phyloP scores from a whole-genome alignment of 2,797 vertebrate genomes.

The Channa striata region DNA sequence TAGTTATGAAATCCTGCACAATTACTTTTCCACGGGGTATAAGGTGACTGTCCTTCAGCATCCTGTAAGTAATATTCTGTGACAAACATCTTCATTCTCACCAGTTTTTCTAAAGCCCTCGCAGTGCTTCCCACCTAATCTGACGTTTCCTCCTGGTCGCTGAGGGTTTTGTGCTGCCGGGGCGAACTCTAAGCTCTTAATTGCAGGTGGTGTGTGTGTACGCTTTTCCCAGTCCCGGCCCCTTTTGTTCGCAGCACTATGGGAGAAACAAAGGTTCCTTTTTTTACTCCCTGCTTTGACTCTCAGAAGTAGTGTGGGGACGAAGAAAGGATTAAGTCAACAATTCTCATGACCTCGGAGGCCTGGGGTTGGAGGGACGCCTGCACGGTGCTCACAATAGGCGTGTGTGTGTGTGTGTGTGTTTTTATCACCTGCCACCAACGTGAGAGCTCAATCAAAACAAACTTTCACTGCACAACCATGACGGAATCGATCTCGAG shows the following conservation, averaged over 20 bases:
- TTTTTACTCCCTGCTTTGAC: slow-evolving; percentile 68
- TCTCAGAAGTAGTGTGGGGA: slow-evolving; percentile 71
- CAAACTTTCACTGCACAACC: background rate
- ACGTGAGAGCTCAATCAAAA: slow-evolving; percentile 6
- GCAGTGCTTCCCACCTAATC: slow-evolving; percentile 74
- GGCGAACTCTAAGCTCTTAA: slow-evolving; percentile 80
- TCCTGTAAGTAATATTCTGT: slow-evolving; percentile 81
- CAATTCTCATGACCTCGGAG: slow-evolving; percentile 84
- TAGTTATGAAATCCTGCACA: slow-evolving; percentile 78
- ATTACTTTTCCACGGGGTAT: slow-evolving; percentile 74
- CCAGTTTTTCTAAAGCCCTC: slow-evolving; percentile 56
- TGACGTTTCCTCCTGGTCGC: slow-evolving; percentile 67
- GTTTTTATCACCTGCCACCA: background rate
- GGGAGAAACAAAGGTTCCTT: slow-evolving; percentile 76
- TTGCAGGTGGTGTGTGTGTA: slow-evolving; percentile 78
- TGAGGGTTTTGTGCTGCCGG: slow-evolving; percentile 62
- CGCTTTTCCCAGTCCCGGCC: slow-evolving; percentile 62
- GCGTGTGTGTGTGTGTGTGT: slow-evolving; percentile 1
- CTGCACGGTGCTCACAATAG: slow-evolving; percentile 32
- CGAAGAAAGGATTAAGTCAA: slow-evolving; percentile 77
- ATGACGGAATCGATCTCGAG: background rate
- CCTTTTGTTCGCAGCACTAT: slow-evolving; percentile 71
- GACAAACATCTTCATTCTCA: slow-evolving; percentile 75
- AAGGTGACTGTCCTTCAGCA: slow-evolving; percentile 75
- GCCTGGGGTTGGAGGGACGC: slow-evolving; percentile 45